Evolutionary conservation across 2,888 invertebrate genomes (phyloP).

Genomic region (Apamea crenata): DNA sequence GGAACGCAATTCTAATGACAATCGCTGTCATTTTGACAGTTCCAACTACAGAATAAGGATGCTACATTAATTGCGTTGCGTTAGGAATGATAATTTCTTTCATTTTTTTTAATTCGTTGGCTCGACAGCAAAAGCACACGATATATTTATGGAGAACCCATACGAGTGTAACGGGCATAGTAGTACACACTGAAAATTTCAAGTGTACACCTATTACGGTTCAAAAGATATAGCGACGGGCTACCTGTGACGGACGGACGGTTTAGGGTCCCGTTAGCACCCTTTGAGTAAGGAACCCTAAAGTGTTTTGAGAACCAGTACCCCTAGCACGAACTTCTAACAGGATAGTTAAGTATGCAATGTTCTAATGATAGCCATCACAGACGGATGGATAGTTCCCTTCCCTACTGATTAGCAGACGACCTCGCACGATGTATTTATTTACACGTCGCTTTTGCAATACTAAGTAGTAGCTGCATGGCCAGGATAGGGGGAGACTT

Average conservation of each 20-base stretch:
- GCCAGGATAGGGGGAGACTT: background rate
- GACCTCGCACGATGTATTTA: conserved; percentile 26
- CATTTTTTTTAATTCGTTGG: too few relatives aligned
- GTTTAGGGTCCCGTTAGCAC: too few relatives aligned
- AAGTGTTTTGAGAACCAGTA: background rate
- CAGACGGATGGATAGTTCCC: background rate
- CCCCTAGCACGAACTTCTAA: background rate
- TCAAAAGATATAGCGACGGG: too few relatives aligned
- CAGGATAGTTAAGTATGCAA: background rate
- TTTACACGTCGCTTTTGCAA: conserved; percentile 33
- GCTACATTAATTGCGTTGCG: background rate
- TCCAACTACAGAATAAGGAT: background rate
- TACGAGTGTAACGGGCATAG: too few relatives aligned
- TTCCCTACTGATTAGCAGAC: conserved; percentile 32
- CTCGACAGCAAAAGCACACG: too few relatives aligned
- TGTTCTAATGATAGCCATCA: conserved; percentile 23
- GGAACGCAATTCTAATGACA: background rate
- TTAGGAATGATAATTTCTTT: background rate
- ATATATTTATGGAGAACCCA: too few relatives aligned
- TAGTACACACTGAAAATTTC: too few relatives aligned
- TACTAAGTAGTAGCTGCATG: conserved; percentile 11
- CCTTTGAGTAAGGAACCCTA: too few relatives aligned
- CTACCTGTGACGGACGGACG: too few relatives aligned
- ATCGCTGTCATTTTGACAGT: background rate
- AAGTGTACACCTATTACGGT: too few relatives aligned